phyloP scores from a whole-genome alignment of 1,140 invertebrate genomes.

The Trichonephila clavipes region DNA sequence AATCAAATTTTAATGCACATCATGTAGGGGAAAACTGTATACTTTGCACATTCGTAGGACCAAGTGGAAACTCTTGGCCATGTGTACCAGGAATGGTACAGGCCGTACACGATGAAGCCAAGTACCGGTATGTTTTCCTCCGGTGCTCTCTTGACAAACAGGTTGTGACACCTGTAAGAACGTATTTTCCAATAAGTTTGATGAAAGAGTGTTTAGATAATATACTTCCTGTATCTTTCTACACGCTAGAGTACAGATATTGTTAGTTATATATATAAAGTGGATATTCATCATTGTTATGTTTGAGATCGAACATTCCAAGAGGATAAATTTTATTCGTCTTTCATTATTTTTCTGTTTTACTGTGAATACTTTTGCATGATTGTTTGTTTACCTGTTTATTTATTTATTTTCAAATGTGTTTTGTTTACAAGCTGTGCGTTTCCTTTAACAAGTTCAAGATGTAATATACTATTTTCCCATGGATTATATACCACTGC shows the following conservation, averaged over 20 bases:
- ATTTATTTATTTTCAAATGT: no score
- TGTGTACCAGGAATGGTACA: constrained; percentile 54
- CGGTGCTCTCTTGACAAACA: constrained; percentile 68
- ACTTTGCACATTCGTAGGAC: constrained; percentile 22
- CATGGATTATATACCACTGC: neutral
- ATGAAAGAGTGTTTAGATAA: constrained; percentile 75
- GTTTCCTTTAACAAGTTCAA: no score
- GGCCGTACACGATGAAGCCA: constrained; percentile 54
- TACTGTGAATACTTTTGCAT: neutral
- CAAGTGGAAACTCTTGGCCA: constrained; percentile 53
- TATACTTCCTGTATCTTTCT: constrained; percentile 72
- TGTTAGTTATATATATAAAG: constrained; percentile 67
- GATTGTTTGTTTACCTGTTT: neutral
- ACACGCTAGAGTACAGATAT: constrained; percentile 65
- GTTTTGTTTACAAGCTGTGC: no score
- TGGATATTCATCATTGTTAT: constrained; percentile 62
- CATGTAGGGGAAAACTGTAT: neutral
- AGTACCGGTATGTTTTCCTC: constrained; percentile 71
- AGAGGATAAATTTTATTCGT: constrained; percentile 10
- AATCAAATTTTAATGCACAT: no score
- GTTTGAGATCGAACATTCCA: constrained; percentile 69
- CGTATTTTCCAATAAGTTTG: constrained; percentile 76
- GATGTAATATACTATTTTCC: neutral
- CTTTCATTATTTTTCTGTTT: neutral
- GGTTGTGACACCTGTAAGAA: constrained; percentile 73